A percentile compares a stretch with the other conserved stretches of the same genome.
Evolutionary conservation across 2,113 vertebrate species (phyloP).

Genomic region (Gambusia holbrooki): DNA sequence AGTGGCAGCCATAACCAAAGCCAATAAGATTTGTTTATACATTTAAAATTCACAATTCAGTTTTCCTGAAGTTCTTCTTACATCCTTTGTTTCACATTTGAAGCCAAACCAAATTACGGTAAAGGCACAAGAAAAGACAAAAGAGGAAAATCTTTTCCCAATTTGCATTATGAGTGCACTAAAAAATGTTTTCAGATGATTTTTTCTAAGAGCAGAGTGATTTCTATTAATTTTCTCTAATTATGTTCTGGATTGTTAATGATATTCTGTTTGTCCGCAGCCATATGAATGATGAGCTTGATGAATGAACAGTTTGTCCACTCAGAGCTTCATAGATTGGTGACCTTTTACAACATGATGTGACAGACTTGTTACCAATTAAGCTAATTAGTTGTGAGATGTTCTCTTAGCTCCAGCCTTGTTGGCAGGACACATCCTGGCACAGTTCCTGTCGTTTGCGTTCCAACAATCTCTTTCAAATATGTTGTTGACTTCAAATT

Average conservation of each 20-base stretch:
- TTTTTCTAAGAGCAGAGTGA: not conserved
- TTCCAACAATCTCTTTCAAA: not conserved
- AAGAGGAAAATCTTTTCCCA: too few species aligned
- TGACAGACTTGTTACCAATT: constrained; percentile 3
- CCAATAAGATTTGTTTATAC: too few species aligned
- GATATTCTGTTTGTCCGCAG: not conserved
- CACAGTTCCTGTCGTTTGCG: not conserved
- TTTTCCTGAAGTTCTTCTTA: too few species aligned
- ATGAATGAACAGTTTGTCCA: not conserved
- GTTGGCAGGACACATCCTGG: too few species aligned
- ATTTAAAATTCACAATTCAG: too few species aligned
- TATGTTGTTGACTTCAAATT: not conserved
- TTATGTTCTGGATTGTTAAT: not conserved
- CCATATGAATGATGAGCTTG: not conserved
- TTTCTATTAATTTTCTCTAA: not conserved
- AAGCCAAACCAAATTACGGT: too few species aligned
- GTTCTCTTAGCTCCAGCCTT: not conserved
- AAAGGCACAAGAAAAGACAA: too few species aligned
- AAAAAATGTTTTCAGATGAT: not conserved
- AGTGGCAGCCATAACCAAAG: too few species aligned
- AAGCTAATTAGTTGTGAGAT: not conserved
- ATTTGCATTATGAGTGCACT: too few species aligned
- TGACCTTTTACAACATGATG: not conserved
- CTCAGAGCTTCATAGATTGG: not conserved
- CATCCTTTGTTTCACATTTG: too few species aligned